Evolutionary conservation across 2,888 invertebrate species (phyloP).

Genomic region (Hartigia nigra): DNA sequence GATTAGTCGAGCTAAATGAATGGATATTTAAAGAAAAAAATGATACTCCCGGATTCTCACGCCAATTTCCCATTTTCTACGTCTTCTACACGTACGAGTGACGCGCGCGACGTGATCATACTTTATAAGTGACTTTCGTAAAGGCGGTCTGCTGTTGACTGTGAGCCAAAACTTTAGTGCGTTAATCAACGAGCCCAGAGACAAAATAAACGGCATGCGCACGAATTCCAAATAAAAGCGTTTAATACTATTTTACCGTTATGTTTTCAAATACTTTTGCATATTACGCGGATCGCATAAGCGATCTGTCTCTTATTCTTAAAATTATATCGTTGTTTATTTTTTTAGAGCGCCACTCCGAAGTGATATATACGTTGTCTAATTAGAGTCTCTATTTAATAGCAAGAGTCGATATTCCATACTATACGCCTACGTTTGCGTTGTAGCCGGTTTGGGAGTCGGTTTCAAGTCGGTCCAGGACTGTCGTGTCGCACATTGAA

Average conservation of each 20-base stretch:
- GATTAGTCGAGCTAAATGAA: neutral
- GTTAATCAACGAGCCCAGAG: neutral
- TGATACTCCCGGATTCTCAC: neutral
- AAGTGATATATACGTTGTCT: slow-evolving; percentile 35
- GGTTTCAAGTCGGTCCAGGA: slow-evolving; percentile 3
- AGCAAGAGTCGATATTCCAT: slow-evolving; percentile 23
- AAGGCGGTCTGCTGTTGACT: slow-evolving; percentile 36
- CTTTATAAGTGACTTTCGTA: neutral
- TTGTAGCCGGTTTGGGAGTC: neutral
- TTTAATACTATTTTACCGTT: neutral
- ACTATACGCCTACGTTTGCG: slow-evolving; percentile 6
- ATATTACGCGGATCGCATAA: slow-evolving; percentile 11
- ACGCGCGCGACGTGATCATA: slow-evolving; percentile 6
- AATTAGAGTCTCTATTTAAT: slow-evolving; percentile 34
- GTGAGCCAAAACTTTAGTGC: slow-evolving; percentile 35
- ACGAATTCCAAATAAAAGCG: slow-evolving; percentile 1
- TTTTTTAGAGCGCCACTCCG: neutral
- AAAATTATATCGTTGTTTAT: neutral
- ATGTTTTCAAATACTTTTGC: neutral
- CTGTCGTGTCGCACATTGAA: neutral
- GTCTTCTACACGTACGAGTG: neutral
- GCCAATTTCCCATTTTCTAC: neutral
- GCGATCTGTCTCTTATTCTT: neutral
- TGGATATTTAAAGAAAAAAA: neutral
- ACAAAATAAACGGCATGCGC: neutral